Evolutionary conservation across 2,888 invertebrate species (phyloP).

Genomic region (Monochamus alternatus): DNA sequence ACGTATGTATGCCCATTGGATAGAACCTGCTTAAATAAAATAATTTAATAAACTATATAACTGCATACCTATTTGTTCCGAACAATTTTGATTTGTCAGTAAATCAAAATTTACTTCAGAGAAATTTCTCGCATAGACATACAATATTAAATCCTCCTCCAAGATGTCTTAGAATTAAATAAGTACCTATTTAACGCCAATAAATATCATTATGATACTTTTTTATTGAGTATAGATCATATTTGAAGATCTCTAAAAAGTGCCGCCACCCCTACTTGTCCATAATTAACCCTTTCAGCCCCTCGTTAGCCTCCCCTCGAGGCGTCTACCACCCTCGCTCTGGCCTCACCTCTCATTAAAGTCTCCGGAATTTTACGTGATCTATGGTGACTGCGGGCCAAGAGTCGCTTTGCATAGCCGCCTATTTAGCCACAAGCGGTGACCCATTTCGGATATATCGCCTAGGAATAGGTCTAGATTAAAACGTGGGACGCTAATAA

Average conservation of each 20-base stretch:
- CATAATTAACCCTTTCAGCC: slow-evolving; percentile 65
- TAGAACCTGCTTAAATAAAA: too few species aligned
- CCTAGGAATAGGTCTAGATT: slow-evolving; percentile 27
- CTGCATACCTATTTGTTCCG: too few species aligned
- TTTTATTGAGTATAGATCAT: not conserved
- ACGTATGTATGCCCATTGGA: too few species aligned
- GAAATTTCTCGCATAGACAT: too few species aligned
- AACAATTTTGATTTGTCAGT: too few species aligned
- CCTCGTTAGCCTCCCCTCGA: slow-evolving; percentile 64
- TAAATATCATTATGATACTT: slow-evolving; percentile 1
- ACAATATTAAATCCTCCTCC: too few species aligned
- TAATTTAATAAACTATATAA: too few species aligned
- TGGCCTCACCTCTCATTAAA: slow-evolving; percentile 64
- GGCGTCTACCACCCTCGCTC: slow-evolving; percentile 65
- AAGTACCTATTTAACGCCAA: not conserved
- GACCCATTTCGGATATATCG: slow-evolving; percentile 33
- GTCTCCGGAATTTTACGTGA: slow-evolving; percentile 54
- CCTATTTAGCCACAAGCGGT: slow-evolving; percentile 19
- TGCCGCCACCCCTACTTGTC: slow-evolving; percentile 54
- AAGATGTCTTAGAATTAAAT: not conserved
- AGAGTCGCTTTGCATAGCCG: slow-evolving; percentile 30
- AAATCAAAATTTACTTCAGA: too few species aligned
- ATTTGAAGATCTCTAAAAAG: slow-evolving; percentile 34
- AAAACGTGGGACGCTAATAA: slow-evolving; percentile 30
- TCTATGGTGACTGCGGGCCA: slow-evolving; percentile 50